A percentile compares a stretch with the other conserved stretches of the same genome.
phyloP scores from a whole-genome alignment of 1,140 invertebrate species.

The Sminthurinus signatus region DNA sequence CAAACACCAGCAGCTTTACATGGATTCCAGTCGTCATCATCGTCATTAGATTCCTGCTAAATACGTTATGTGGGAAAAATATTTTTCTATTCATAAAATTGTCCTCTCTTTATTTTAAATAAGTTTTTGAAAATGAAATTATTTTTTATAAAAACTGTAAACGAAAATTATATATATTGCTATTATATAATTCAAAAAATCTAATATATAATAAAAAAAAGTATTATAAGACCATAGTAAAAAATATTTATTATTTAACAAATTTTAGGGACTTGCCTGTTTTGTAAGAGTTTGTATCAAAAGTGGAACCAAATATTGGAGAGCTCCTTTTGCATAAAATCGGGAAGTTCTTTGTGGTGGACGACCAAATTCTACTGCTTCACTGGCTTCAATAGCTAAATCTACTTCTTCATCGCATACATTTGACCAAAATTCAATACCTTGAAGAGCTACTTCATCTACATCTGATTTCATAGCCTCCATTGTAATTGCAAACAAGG shows the following conservation, averaged over 20 bases:
- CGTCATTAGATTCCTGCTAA: constrained; percentile 70
- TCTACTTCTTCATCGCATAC: constrained; percentile 99
- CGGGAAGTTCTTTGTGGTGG: constrained; percentile 83
- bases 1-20: constrained; percentile 99
- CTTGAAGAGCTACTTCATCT: constrained; percentile 94
- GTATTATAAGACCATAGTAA: background rate
- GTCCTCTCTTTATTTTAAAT: too few relatives aligned
- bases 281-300: constrained; percentile 90
- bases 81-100: too few relatives aligned
- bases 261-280: constrained; percentile 59
- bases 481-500: constrained; percentile 96
- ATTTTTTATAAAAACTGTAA: background rate
- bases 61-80: too few relatives aligned
- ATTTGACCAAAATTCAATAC: constrained; percentile 99
- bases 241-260: constrained; percentile 3
- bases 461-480: constrained; percentile 97
- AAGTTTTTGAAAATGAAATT: too few relatives aligned
- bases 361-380: constrained; percentile 83
- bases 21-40: constrained; percentile 99
- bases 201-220: too few relatives aligned
- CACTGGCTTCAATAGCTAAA: constrained; percentile 86
- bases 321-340: constrained; percentile 91
- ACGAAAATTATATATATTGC: background rate
- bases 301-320: constrained; percentile 91
- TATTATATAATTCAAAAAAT: too few relatives aligned